Conservation (phyloP, 1,140 invertebrate genomes). For the Diorhabda carinulata region DNA sequence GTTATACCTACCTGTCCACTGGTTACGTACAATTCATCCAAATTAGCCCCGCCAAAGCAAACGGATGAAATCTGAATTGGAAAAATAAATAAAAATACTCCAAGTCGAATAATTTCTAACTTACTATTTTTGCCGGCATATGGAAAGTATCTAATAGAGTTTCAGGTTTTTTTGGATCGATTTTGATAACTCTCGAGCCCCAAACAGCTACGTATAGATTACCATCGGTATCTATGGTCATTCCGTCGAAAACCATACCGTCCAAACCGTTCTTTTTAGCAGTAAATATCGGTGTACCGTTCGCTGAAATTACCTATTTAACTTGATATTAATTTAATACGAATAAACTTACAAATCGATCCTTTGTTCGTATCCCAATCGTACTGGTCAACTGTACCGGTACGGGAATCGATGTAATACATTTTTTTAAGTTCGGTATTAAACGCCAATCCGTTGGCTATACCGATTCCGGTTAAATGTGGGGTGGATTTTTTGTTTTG, state of each 20-base stretch:
- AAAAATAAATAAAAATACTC: background rate
- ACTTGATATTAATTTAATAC: background rate
- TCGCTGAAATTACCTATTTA: conserved; percentile 22
- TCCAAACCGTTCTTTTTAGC: conserved; percentile 29
- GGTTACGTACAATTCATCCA: conserved; percentile 74
- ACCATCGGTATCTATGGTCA: conserved; percentile 63
- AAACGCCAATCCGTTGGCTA: conserved; percentile 82
- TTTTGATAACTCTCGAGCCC: conserved; percentile 42
- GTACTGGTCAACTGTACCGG: conserved; percentile 61
- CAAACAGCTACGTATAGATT: conserved; percentile 64
- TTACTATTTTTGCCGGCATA: conserved; percentile 42
- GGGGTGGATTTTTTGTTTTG: conserved; percentile 44
- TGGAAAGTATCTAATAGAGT: conserved; percentile 36
- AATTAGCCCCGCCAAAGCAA: conserved; percentile 71
- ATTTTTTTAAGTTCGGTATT: conserved; percentile 60
- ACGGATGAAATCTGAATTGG: conserved; percentile 64
- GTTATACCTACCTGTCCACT: conserved; percentile 40
- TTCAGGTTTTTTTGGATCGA: conserved; percentile 44
- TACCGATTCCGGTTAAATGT: conserved; percentile 41
- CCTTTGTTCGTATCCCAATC: conserved; percentile 69
- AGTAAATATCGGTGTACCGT: conserved; percentile 33
- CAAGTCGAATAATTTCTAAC: conserved; percentile 47
- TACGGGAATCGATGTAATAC: conserved; percentile 71
- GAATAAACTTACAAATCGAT: conserved; percentile 49
- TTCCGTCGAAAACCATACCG: conserved; percentile 58